Base-by-base conservation (phyloP, 2,797 vertebrate species). In the Crocodylus rhombifer region DNA sequence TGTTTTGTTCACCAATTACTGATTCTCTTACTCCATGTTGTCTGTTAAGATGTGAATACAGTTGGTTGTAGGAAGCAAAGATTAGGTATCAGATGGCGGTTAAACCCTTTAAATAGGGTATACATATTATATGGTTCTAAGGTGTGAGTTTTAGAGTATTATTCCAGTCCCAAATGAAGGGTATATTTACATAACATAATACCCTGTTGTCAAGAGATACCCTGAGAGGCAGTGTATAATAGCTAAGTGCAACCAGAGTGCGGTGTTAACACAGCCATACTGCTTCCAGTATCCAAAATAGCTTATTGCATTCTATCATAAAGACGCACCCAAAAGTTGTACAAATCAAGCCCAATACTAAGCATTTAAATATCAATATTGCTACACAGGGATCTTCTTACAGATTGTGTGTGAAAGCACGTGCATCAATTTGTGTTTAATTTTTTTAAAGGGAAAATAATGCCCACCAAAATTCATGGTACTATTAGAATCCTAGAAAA, bases 341-440 rank as follows among this genome's bases (percentile, higher is more conserved):
- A 2, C 63, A 78, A 86, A 5, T 17, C 42, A 93, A 57, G 7
- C 30, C 83, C 21, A 42, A 78, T 23, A 73, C 42, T 13, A 7
- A 23, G 69, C 33, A 58, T 7, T 33, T 1, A 14, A 79, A 82
- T 64, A 86, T 94, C 71, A 60, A 57, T 86, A 60, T 11, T 2
- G 1, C 26, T 78, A 42, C 20, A 58, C 1, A 3, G 17, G 62
- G 30, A 63, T 93, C 75, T 83, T 73, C 74, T 20, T 61, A 61
- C 80, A 21, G 26, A n/a, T 7, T 77, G 14, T 77, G 86, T 88
- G 33, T n/a, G 84, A 80, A 80, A 17, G 7, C 3, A 77, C 12
- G 60, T 85, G 85, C 20, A 91, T 91, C 84, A 92, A 61, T 93
- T 82, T 78, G 78, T 82, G 25, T 25, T 73, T 73, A 51, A 51